Base-by-base conservation (phyloP, 2,113 vertebrate genomes). In the Accipiter cooperii region DNA sequence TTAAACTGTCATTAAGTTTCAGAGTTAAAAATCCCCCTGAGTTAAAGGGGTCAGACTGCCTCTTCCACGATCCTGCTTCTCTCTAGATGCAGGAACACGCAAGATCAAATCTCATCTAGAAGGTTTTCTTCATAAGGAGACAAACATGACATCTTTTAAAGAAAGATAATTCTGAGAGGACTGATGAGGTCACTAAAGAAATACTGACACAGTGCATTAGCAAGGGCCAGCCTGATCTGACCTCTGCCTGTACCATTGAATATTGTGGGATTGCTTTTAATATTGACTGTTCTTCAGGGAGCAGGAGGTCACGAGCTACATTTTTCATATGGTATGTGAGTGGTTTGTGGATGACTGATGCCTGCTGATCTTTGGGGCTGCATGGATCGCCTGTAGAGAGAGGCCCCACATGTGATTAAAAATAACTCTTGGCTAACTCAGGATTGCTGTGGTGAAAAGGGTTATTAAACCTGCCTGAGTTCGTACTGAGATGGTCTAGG, bases 181-280 rank as follows among this genome's bases (percentile, higher is more conserved):
- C 84, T 86, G 70, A 94, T 93, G 94, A 93, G 78, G 87, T 95
- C 95, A 96, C 91, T 85, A 61, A 94, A 91, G 93, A 94, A 96
- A 93, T 77, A 79, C 75, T 88, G 96, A 93, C 95, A 93, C 68
- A 66, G 64, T 70, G 87, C 60, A 93, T 95, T 96, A 96, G 86
- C 42, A 31, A 88, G 85, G 93, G 87, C 87, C 70, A 86, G 75
- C 34, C n/a, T 90, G 93, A 77, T 93, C 84, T 94, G 94, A 96
- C 91, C 96, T 90, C 68, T 90, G 84, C 87, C 96, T 88, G 82
- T 86, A 82, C 71, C 64, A 26, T 0, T 81, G 96, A 87, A 93
- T 95, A 87, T 36, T 74, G 94, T 84, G 91, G 94, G 79, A 66
- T 81, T 95, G 94, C 90, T 97, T 97, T 96, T 88, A 94, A 93